Percentiles rank a stretch among this genome's conserved stretches.
These are phyloP conservation scores for Gallinago jamesoni DNA, from an alignment of 2,113 vertebrate genomes.

Conservation along the genomic window DNA sequence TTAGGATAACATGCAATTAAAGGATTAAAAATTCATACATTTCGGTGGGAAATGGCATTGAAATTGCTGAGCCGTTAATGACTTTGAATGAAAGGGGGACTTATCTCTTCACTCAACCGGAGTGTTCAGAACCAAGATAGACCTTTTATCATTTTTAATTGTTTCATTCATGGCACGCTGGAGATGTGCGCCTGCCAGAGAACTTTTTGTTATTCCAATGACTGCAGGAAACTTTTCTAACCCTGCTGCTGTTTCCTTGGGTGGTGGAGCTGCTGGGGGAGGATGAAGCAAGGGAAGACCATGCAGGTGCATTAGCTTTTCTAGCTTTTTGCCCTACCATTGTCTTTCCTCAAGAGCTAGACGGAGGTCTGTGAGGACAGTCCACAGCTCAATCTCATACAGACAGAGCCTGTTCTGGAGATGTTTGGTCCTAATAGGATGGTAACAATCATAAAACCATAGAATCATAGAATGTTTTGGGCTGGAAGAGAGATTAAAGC, in stretches of 20 bases:
- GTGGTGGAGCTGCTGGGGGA: not conserved
- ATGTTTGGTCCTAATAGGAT: not conserved
- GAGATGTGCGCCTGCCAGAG: not conserved
- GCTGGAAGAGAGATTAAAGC: too few relatives aligned
- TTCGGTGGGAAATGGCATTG: not conserved
- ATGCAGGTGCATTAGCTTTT: not conserved
- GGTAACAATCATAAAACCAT: not conserved
- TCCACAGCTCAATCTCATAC: not conserved
- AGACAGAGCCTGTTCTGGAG: not conserved
- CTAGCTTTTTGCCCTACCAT: not conserved
- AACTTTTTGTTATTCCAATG: not conserved
- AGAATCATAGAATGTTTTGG: too few relatives aligned
- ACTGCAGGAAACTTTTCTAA: not conserved
- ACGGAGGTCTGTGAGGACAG: not conserved
- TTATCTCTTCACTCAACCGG: slow-evolving; percentile 12
- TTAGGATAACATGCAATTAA: slow-evolving; percentile 34
- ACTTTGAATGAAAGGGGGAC: not conserved
- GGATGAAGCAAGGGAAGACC: not conserved
- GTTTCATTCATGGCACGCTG: not conserved
- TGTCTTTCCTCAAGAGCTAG: not conserved
- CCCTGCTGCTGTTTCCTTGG: not conserved
- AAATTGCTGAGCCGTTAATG: slow-evolving; percentile 4
- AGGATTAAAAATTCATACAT: slow-evolving; percentile 50
- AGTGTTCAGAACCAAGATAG: not conserved
- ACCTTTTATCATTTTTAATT: not conserved